phyloP scores from a whole-genome alignment of 2,113 vertebrate genomes.

The Percopsis transmontana region DNA sequence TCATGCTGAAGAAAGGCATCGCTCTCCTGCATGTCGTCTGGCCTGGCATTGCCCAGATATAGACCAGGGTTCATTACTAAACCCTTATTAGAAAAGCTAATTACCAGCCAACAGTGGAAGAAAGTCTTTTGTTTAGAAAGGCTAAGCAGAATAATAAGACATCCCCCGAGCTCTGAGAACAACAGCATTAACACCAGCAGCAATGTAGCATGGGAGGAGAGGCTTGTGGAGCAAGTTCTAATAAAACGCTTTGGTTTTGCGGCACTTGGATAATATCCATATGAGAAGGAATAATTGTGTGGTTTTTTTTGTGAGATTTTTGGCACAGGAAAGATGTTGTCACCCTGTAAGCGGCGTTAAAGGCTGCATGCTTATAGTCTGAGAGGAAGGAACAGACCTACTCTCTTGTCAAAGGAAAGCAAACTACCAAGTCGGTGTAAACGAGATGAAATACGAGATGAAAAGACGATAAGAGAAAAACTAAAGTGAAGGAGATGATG shows the following conservation, averaged over 20 bases:
- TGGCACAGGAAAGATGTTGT: slow-evolving; percentile 6
- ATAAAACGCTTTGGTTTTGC: slow-evolving; percentile 16
- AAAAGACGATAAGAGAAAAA: slow-evolving; percentile 17
- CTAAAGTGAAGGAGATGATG: slow-evolving; percentile 52
- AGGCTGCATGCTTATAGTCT: neutral
- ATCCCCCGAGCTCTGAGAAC: slow-evolving; percentile 37
- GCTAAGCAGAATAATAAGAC: slow-evolving; percentile 35
- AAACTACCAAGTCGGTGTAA: no score
- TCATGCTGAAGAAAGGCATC: neutral
- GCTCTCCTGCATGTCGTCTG: no score
- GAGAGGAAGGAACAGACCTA: slow-evolving; percentile 6
- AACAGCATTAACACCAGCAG: slow-evolving; percentile 11
- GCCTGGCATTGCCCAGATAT: slow-evolving; percentile 27
- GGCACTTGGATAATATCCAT: slow-evolving; percentile 28
- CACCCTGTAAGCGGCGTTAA: slow-evolving; percentile 3
- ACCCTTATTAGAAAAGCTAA: slow-evolving; percentile 50
- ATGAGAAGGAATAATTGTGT: slow-evolving; percentile 31
- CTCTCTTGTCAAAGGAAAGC: neutral
- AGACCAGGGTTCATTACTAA: slow-evolving; percentile 33
- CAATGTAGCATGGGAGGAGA: slow-evolving; percentile 23
- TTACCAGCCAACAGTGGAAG: slow-evolving; percentile 28
- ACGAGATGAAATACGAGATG: slow-evolving; percentile 10
- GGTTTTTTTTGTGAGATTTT: neutral
- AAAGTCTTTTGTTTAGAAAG: slow-evolving; percentile 43
- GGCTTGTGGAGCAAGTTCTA: slow-evolving; percentile 6